Evolutionary conservation across 2,888 invertebrate species (phyloP).

Genomic region (Drosophila sordidula): DNA sequence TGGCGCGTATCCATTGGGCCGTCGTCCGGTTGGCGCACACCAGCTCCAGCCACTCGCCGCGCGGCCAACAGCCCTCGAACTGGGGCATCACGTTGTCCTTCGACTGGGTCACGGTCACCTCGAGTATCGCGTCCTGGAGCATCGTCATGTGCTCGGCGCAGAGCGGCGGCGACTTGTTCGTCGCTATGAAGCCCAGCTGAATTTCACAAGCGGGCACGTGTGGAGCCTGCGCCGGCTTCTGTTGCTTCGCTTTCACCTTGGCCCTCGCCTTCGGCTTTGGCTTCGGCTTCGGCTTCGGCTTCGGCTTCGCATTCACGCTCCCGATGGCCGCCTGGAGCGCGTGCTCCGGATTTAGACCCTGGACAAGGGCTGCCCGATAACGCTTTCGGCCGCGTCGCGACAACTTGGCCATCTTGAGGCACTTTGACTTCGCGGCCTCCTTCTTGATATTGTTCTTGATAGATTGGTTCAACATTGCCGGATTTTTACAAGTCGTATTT

Average conservation of each 20-base stretch:
- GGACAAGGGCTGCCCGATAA: neutral
- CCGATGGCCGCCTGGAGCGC: neutral
- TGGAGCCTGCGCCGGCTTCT: no score
- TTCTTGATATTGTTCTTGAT: neutral
- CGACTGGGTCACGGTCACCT: conserved; percentile 6
- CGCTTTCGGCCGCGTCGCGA: neutral
- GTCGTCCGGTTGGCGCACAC: conserved; percentile 5
- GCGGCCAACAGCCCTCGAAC: conserved; percentile 1
- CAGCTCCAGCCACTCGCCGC: conserved; percentile 5
- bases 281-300: no score
- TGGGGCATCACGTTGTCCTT: neutral
- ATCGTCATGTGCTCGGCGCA: neutral
- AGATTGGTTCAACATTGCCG: neutral
- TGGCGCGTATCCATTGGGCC: neutral
- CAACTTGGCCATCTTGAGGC: neutral
- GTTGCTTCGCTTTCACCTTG: no score
- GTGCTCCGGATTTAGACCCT: neutral
- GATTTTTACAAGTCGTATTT: neutral
- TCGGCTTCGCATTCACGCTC: no score
- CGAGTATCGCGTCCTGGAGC: conserved; percentile 6
- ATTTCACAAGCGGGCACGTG: neutral
- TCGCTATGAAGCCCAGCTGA: conserved; percentile 7
- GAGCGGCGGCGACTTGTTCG: neutral
- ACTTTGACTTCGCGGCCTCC: neutral
- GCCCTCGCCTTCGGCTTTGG: no score